phyloP scores from a whole-genome alignment of 2,113 vertebrate species.

The Jaculus jaculus region DNA sequence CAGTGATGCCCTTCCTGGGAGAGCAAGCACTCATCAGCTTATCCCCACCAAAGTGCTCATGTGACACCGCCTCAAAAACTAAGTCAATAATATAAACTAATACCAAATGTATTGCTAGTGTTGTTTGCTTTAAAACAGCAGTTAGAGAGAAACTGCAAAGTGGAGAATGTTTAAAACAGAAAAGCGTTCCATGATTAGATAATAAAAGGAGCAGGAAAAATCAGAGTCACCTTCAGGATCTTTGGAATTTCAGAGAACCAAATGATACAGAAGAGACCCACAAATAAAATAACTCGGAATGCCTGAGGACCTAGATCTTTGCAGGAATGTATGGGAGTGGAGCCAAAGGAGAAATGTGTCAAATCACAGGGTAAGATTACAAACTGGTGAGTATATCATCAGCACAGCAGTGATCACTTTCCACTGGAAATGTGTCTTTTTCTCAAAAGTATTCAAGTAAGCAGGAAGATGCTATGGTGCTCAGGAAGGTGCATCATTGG shows the following conservation, averaged over 20 bases:
- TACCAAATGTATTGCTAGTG: not conserved
- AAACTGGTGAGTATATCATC: slow-evolving; percentile 26
- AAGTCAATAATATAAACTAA: not conserved
- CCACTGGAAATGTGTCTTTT: slow-evolving; percentile 7
- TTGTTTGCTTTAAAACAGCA: not conserved
- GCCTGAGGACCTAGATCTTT: slow-evolving; percentile 17
- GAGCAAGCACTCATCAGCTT: too few species aligned
- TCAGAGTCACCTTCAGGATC: not conserved
- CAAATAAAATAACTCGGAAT: slow-evolving; percentile 55
- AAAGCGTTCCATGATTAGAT: not conserved
- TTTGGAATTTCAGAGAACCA: not conserved
- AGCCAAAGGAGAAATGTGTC: slow-evolving; percentile 46
- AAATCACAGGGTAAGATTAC: slow-evolving; percentile 52
- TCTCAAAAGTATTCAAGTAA: slow-evolving; percentile 3
- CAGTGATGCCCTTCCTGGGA: too few species aligned
- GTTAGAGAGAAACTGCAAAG: slow-evolving; percentile 23
- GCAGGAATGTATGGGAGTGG: slow-evolving; percentile 28
- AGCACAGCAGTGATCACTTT: slow-evolving; percentile 39
- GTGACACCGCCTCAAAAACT: not conserved
- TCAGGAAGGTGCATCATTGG: not conserved
- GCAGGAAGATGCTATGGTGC: not conserved
- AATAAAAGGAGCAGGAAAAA: not conserved
- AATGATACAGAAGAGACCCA: slow-evolving; percentile 25
- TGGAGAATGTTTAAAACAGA: not conserved
- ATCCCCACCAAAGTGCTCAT: too few species aligned